These are phyloP conservation scores for Cherax quadricarinatus DNA, from an alignment of 1,140 invertebrate genomes.

Conservation along the genomic window DNA sequence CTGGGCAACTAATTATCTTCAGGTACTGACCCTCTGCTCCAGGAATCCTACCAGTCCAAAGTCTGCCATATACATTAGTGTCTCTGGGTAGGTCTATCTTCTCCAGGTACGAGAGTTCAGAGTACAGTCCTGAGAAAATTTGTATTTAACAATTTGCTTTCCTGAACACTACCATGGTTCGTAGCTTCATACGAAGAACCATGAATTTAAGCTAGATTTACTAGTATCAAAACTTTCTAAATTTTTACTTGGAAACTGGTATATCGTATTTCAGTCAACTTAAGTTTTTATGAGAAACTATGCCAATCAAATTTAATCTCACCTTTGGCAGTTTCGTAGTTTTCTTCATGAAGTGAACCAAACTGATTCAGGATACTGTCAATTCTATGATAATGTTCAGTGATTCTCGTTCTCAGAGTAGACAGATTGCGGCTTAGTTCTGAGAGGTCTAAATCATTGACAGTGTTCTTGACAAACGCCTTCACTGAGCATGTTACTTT, in stretches of 20 bases:
- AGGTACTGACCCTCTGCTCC: background rate
- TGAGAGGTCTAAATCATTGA: background rate
- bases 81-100: background rate
- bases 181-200: too few relatives aligned
- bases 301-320: background rate
- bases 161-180: too few relatives aligned
- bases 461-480: background rate
- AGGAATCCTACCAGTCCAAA: slow-evolving; percentile 30
- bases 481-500: background rate
- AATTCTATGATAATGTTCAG: background rate
- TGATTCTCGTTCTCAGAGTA: background rate
- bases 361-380: slow-evolving; percentile 20
- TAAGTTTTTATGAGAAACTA: too few relatives aligned
- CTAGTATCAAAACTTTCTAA: background rate
- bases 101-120: slow-evolving; percentile 28
- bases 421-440: background rate
- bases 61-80: background rate
- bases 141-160: background rate
- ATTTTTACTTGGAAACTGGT: too few relatives aligned
- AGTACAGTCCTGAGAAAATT: slow-evolving; percentile 8
- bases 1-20: slow-evolving; percentile 17
- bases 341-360: slow-evolving; percentile 20
- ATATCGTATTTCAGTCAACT: too few relatives aligned
- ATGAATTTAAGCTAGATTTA: too few relatives aligned
- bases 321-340: slow-evolving; percentile 37